Evolutionary conservation across 2,888 invertebrate species (phyloP), one percentile per base, ranked within the genome.

Genomic region (Stratiomys singularior): DNA sequence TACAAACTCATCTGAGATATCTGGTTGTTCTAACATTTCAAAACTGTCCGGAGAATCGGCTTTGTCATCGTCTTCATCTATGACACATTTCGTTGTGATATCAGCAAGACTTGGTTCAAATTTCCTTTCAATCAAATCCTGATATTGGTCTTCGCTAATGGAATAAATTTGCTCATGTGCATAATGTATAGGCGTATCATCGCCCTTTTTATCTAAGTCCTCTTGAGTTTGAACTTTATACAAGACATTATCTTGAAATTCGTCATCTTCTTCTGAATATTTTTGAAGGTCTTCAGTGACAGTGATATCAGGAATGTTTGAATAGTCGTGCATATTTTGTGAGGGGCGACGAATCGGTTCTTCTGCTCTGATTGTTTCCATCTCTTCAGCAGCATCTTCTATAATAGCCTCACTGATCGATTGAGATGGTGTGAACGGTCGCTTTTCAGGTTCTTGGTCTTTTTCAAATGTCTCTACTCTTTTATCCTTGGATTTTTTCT

Each of bases 21-120:
- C 94, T 0, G 95, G 95, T 84, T 94, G 95, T 82, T 96, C 95
- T 0, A 96, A 89, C 89, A 96, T 90, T 89, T 96, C 96, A 85
- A 96, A 96, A 27, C 95, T 95, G 85, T 95, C 95, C 0, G 94
- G 94, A 0, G 95, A 95, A 81, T 94, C 93, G 80, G 90, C 90
- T 82, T 89, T 90, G 82, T 90, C 90, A 80, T 90, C 89, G 71
- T 86, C 83, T 81, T 88, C 88, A 23, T 89, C 89, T 47, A 89
- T 84, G 4, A 88, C 86, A 83, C 89, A 91, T 82, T 93, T 91
- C 82, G 91, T 90, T 82, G 91, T 90, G 1, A 91, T 89, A 21
- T 91, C 89, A 21, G 90, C 87, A 30, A 91, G 86, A 83, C 93
- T 91, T 71, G 91, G 89, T 81, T 88, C 89, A 77, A 87, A 88